Conservation (phyloP, 2,113 vertebrate species). For the Saimiri boliviensis region DNA sequence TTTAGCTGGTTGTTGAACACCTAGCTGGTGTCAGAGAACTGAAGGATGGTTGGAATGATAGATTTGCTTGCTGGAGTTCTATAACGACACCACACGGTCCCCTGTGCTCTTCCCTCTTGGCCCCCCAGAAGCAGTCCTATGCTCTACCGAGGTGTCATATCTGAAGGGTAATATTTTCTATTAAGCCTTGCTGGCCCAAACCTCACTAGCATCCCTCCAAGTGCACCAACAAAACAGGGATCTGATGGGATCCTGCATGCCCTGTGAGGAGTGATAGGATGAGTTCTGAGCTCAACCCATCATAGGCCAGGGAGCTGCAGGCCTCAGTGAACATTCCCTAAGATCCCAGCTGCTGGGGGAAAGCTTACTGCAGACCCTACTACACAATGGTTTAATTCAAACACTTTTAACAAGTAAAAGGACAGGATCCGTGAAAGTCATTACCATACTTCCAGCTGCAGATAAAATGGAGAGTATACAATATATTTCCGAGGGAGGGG, state of each 20-base stretch:
- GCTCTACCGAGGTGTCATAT: neutral
- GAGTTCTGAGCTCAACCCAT: neutral
- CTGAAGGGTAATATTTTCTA: neutral
- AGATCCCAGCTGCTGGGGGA: neutral
- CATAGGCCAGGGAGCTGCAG: neutral
- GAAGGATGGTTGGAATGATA: neutral
- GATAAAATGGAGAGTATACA: neutral
- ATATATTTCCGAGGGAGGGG: constrained; percentile 20
- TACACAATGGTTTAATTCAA: constrained; percentile 23
- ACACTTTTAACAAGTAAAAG: constrained; percentile 21
- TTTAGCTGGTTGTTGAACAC: neutral
- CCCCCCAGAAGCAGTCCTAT: neutral
- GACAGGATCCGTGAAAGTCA: constrained; percentile 14
- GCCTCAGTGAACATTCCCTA: neutral
- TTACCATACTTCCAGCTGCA: constrained; percentile 40
- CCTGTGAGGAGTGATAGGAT: neutral
- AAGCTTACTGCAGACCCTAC: neutral
- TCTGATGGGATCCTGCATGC: neutral
- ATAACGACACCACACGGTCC: neutral
- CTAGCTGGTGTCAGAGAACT: rapidly evolving
- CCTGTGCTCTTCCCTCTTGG: neutral
- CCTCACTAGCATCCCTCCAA: neutral
- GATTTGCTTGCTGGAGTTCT: neutral
- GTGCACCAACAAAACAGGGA: neutral
- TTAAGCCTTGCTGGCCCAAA: neutral